Evolutionary conservation across 2,113 vertebrate species (phyloP).

Genomic region (Scytalopus superciliaris): DNA sequence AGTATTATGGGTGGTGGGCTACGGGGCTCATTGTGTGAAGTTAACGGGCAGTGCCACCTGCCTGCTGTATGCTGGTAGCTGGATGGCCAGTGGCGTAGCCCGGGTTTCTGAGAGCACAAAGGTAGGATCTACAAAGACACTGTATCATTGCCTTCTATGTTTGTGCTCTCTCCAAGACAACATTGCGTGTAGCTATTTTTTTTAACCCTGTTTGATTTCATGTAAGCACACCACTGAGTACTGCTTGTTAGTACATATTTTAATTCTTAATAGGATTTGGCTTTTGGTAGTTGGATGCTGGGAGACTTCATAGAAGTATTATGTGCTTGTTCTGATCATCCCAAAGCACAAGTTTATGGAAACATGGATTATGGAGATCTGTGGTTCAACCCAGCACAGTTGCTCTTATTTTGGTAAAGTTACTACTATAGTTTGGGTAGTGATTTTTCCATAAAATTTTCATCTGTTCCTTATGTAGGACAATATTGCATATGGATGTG

Average conservation of each 20-base stretch:
- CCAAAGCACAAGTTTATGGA: background rate
- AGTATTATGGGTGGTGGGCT: background rate
- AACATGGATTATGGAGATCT: background rate
- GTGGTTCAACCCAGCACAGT: background rate
- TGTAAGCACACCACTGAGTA: background rate
- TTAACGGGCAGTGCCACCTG: background rate
- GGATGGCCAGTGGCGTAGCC: background rate
- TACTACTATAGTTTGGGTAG: background rate
- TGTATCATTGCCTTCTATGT: rapidly evolving
- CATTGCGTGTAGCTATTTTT: background rate
- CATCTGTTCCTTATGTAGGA: background rate
- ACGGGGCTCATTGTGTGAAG: background rate
- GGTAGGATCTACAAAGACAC: background rate
- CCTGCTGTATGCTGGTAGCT: background rate
- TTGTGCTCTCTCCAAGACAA: background rate
- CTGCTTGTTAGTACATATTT: background rate
- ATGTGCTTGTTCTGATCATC: background rate
- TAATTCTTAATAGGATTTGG: background rate
- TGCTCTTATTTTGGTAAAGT: background rate
- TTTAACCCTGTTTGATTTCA: background rate
- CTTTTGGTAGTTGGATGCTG: background rate
- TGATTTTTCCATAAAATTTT: background rate
- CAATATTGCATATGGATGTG: background rate
- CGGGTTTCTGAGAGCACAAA: background rate
- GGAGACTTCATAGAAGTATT: background rate